Conservation (phyloP, 2,797 vertebrate genomes). For the Pantherophis alleghaniensis region DNA sequence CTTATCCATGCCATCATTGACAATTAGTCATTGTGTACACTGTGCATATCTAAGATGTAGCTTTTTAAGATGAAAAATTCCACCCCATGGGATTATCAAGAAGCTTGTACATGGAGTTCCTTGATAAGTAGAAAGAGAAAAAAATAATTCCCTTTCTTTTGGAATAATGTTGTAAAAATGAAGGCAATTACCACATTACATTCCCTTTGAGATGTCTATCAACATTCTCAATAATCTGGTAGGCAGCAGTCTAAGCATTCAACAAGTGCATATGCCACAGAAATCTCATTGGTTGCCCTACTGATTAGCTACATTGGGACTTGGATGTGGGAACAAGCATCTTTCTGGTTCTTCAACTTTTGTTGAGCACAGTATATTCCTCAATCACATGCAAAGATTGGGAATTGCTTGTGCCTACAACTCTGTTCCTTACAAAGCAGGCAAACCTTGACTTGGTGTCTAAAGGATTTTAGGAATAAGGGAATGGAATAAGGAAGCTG, state of each 20-base stretch:
- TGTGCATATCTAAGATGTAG: background rate
- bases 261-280: background rate
- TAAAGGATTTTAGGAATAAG: background rate
- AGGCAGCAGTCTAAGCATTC: background rate
- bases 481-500: background rate
- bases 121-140: background rate
- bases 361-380: background rate
- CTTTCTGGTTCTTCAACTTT: background rate
- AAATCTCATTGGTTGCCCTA: background rate
- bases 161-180: background rate
- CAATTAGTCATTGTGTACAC: background rate
- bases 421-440: background rate
- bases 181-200: background rate
- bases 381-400: background rate
- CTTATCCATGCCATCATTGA: background rate
- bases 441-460: background rate
- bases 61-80: background rate
- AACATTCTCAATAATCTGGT: background rate
- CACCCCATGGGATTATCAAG: background rate
- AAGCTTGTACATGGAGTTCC: background rate
- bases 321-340: background rate
- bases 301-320: background rate
- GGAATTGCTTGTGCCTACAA: background rate
- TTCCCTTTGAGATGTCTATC: background rate
- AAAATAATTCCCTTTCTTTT: background rate